Base-by-base conservation (phyloP, 2,888 invertebrate species). In the Metallyticus violacea region DNA sequence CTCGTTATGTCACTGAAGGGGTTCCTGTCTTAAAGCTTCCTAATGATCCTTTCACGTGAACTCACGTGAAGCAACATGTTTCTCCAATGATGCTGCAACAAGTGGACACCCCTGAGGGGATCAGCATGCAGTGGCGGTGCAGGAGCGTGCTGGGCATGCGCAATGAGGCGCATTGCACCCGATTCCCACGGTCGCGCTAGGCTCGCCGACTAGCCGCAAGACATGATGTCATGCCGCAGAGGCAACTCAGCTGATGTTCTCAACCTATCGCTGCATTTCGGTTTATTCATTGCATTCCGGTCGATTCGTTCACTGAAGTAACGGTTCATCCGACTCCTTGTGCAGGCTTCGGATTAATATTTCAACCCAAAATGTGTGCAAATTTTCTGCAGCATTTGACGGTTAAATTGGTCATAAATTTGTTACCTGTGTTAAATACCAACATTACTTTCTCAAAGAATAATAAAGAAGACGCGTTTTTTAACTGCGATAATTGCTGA, bases 141-240 rank as follows among this genome's bases (percentile, higher is more conserved):
- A 83, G 22, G 40, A 62, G 83, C 83, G 77, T 81, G 81, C 81
- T 79, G 77, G 29, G 85, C 85, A 85, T 85, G 81, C 76, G 40
- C 81, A 81, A 85, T 85, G 85, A 85, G 85, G 26, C 28, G n/a
- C 27, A 9, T 30, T 30, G 28, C 86, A 87, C 88, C 88, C 88
- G 88, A 80, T 88, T 88, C 88, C 88, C 88, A 88, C 88, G 88
- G 86, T 88, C 86, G 62, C 81, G 26, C 80, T 29, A 85, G 84
- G 78, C 79, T 77, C 87, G 83, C 83, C 27, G 27, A 27, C 79
- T 79, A 28, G 83, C 77, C 77, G 77, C 40, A 62, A 62, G 40
- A 62, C 40, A 62, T 62, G 40, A 62, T 62, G 40, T 62, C 40
- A 62, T 62, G 40, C 40, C 9, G 40, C 22, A 62, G 15, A 62